These are phyloP conservation scores for Eulacestoma nigropectus DNA, from an alignment of 2,113 vertebrate species.

Conservation along the genomic window DNA sequence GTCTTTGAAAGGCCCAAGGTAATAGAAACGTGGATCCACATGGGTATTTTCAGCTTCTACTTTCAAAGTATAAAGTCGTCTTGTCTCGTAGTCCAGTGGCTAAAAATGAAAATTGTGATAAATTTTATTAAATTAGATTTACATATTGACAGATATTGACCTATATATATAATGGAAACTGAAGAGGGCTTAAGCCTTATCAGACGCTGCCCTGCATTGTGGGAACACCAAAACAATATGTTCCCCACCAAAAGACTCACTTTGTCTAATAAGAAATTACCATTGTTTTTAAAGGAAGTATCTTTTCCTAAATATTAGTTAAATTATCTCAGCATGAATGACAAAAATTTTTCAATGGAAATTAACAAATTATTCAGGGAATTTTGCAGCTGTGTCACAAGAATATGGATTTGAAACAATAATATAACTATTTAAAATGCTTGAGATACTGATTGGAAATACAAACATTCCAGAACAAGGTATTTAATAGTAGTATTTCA, in stretches of 20 bases:
- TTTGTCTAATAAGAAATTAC: not conserved
- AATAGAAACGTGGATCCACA: slow-evolving; percentile 79
- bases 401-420: not conserved
- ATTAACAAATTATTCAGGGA: not conserved
- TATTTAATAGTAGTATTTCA: not conserved
- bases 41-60: slow-evolving; percentile 80
- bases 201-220: not conserved
- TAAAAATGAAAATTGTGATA: slow-evolving; percentile 7
- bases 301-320: not conserved
- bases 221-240: not conserved
- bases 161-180: not conserved
- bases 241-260: not conserved
- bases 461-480: not conserved
- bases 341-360: not conserved
- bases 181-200: not conserved
- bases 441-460: not conserved
- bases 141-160: not conserved
- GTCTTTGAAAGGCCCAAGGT: slow-evolving; percentile 81
- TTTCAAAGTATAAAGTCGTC: slow-evolving; percentile 77
- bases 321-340: not conserved
- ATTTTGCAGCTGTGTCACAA: not conserved
- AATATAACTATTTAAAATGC: not conserved
- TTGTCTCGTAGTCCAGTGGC: slow-evolving; percentile 79
- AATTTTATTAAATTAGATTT: not conserved
- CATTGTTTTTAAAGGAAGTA: not conserved